Base-by-base conservation (phyloP, 2,888 invertebrate species). In the Lasioglossum villosulum region DNA sequence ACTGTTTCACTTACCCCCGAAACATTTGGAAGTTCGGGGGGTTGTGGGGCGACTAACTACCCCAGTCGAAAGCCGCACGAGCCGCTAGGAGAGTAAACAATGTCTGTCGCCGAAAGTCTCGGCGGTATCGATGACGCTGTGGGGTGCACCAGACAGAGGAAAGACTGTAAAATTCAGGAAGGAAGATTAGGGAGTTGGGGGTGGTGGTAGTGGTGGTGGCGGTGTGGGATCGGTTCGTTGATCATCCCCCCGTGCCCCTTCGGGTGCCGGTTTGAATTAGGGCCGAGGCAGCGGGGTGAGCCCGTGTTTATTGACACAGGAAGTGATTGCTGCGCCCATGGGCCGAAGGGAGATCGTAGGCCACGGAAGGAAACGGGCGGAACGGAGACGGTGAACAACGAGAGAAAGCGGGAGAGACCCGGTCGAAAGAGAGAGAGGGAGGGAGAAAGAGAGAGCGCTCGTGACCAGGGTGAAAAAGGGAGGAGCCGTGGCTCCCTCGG, bases 291-390 rank as follows among this genome's bases (percentile, higher is more conserved):
- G 90, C 91, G 80, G 90, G 91, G 92, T 91, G 92, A 93, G 91
- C 10, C 90, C 90, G 92, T 94, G 94, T 94, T 94, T 94, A 94
- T 94, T 94, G 94, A 94, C 92, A 94, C 93, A 94, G 94, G 94
- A 94, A 94, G 93, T 93, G 94, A 94, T 94, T 93, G 93, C 93
- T 91, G 92, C 91, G 93, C 89, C 88, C 83, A 85, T 83, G 83
- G 83, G 75, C 59, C 73, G 52, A 75, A 79, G 63, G 59, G 78
- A 73, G 70, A 75, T 56, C 75, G 59, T 23, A 74, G 73, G 74
- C 74, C 75, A 78, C 83, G 83, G 71, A 83, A 78, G 37, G 71
- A 42, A 73, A 70, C 16, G 80, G 83, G 86, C 16, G 34, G 34
- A 34, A 66, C 66, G 34, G 66, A 30, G 66, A 34, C 59, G 59